Evolutionary conservation across 2,797 vertebrate species (phyloP).

Genomic region (Adelosebastes latens): DNA sequence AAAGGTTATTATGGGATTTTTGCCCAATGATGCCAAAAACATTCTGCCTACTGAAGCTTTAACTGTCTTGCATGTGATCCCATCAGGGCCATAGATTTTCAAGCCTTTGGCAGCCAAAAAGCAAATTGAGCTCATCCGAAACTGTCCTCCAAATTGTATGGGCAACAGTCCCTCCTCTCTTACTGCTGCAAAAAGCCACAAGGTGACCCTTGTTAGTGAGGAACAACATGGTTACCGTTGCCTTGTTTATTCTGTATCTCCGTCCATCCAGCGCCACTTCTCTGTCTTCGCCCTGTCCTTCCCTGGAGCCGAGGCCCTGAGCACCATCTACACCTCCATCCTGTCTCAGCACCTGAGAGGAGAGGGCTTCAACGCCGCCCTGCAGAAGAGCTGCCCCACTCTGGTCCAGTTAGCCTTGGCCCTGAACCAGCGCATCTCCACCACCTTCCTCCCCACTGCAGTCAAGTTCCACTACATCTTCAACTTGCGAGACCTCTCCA

Average conservation of each 20-base stretch:
- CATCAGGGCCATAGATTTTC: background rate
- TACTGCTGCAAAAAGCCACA: background rate
- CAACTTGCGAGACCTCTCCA: slow-evolving; percentile 95
- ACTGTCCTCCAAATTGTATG: background rate
- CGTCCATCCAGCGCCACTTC: slow-evolving; percentile 89
- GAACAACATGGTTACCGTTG: background rate
- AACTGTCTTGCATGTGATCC: background rate
- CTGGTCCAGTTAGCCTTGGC: slow-evolving; percentile 87
- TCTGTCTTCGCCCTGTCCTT: slow-evolving; percentile 90
- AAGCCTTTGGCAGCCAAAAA: background rate
- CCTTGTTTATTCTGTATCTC: background rate
- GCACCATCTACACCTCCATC: slow-evolving; percentile 93
- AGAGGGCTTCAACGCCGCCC: slow-evolving; percentile 77
- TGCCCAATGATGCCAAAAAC: too few species aligned
- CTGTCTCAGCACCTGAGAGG: slow-evolving; percentile 86
- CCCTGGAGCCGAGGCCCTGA: slow-evolving; percentile 88
- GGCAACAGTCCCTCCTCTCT: background rate
- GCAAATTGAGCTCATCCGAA: background rate
- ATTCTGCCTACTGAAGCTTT: background rate
- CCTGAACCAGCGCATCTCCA: slow-evolving; percentile 87
- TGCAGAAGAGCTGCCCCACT: slow-evolving; percentile 84
- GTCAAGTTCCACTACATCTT: slow-evolving; percentile 98
- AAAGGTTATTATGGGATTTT: too few species aligned
- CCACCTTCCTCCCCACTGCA: slow-evolving; percentile 91
- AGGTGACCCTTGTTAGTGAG: slow-evolving; percentile 12